These are phyloP conservation scores for Zosterops japonicus DNA, from an alignment of 2,113 vertebrate species.

Conservation along the genomic window DNA sequence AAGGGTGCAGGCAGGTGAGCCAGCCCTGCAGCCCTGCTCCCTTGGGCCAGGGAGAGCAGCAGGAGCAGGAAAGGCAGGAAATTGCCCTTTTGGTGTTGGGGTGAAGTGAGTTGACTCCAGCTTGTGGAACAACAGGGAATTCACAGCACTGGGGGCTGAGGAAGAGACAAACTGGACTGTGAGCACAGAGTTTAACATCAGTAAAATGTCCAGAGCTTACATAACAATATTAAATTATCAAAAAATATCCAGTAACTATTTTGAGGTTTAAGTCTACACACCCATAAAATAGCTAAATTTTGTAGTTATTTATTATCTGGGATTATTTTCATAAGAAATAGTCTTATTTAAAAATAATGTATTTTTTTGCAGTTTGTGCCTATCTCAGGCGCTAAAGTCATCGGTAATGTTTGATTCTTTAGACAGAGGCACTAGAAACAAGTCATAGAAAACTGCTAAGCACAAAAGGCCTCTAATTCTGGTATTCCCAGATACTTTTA, in stretches of 20 bases:
- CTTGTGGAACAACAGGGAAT: neutral
- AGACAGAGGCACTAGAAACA: slow-evolving; percentile 8
- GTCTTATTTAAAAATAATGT: neutral
- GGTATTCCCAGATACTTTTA: slow-evolving; percentile 44
- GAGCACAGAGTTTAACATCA: neutral
- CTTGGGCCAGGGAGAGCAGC: neutral
- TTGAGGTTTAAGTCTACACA: neutral
- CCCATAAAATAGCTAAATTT: neutral
- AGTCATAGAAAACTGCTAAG: slow-evolving; percentile 16
- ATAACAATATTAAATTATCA: neutral
- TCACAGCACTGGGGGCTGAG: neutral
- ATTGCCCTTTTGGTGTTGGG: accelerated
- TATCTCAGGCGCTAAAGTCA: slow-evolving; percentile 22
- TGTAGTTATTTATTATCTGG: neutral
- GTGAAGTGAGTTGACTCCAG: neutral
- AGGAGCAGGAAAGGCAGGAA: neutral
- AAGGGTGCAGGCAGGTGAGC: neutral
- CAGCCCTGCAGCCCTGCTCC: neutral
- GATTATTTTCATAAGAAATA: slow-evolving; percentile 6
- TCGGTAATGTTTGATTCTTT: slow-evolving; percentile 46
- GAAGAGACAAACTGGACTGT: accelerated
- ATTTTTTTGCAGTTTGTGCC: neutral
- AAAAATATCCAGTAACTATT: neutral
- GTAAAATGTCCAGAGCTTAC: neutral
- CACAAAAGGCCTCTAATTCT: slow-evolving; percentile 39